Evolutionary conservation across 2,797 vertebrate genomes (phyloP).

Genomic region (Sebastes umbrosus): DNA sequence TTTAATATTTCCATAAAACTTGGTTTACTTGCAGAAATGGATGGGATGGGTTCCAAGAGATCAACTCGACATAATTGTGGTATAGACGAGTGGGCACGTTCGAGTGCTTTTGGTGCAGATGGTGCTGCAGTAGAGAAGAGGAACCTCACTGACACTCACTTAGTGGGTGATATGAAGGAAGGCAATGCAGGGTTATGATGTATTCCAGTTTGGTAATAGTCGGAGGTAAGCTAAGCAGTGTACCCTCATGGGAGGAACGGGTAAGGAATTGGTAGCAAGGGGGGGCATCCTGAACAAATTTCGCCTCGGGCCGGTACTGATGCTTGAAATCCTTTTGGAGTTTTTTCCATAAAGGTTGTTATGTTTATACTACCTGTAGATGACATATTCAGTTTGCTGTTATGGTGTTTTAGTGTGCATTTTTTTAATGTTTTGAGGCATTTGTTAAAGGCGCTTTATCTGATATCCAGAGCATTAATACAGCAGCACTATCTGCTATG

Average conservation of each 20-base stretch:
- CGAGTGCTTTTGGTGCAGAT: not conserved
- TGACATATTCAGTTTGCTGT: not conserved
- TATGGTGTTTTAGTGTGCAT: not conserved
- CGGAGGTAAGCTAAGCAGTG: too few relatives aligned
- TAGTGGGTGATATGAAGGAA: too few relatives aligned
- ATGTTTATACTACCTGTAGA: not conserved
- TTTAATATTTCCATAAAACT: constrained; percentile 10
- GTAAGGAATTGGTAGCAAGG: too few relatives aligned
- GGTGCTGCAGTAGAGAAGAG: not conserved
- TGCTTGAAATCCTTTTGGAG: not conserved
- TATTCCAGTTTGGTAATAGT: too few relatives aligned
- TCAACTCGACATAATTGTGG: not conserved
- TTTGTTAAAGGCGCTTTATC: fast-evolving
- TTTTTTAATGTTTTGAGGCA: too few relatives aligned
- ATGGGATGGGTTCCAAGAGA: not conserved
- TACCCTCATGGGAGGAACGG: too few relatives aligned
- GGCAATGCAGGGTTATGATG: too few relatives aligned
- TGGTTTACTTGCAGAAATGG: not conserved
- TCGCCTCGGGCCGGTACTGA: not conserved
- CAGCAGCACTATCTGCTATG: too few relatives aligned
- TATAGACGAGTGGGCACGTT: not conserved
- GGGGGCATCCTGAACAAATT: too few relatives aligned
- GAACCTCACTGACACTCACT: not conserved
- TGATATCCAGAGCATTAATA: too few relatives aligned
- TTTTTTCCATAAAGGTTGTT: not conserved